Percentiles rank a stretch among this genome's conserved stretches.
Evolutionary conservation across 2,888 invertebrate genomes (phyloP).

Genomic region (Sclerodermus sp.): DNA sequence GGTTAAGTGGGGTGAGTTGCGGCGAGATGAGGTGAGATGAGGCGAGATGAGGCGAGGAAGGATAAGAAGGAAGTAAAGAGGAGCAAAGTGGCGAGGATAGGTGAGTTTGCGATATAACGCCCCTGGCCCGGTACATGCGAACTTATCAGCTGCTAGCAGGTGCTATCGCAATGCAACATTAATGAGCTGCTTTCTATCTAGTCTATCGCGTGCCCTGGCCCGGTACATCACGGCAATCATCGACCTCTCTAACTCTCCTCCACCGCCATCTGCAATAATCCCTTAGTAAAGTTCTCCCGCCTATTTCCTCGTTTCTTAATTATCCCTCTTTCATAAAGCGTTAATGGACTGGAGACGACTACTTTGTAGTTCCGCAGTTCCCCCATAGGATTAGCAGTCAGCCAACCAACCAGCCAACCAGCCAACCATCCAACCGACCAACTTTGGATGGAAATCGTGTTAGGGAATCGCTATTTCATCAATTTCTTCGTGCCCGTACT

Average conservation of each 20-base stretch:
- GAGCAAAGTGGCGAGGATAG: neutral
- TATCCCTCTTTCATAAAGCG: no score
- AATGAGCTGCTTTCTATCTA: conserved; percentile 38
- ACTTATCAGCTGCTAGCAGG: conserved; percentile 35
- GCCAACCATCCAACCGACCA: no score
- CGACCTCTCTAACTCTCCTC: conserved; percentile 11
- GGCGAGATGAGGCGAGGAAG: neutral
- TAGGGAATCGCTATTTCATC: no score
- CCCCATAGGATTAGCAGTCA: no score
- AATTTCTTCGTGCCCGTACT: no score
- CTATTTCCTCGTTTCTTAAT: no score
- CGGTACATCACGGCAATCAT: conserved; percentile 19
- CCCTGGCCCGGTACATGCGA: conserved; percentile 16
- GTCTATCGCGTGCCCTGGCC: conserved; percentile 26
- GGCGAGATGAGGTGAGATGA: neutral
- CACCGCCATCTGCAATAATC: neutral
- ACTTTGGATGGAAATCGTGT: no score
- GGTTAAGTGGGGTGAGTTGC: neutral
- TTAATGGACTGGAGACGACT: no score
- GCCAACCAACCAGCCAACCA: no score
- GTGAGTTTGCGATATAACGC: neutral
- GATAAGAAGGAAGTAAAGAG: neutral
- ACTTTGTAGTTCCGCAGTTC: no score
- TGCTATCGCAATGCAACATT: conserved; percentile 35
- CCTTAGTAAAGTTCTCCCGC: no score